A percentile compares a stretch with the other conserved stretches of the same genome.
Evolutionary conservation across 37 sponge, comb jelly and placozoan species (phyloP).

Genomic region (Hormiphora californensis): DNA sequence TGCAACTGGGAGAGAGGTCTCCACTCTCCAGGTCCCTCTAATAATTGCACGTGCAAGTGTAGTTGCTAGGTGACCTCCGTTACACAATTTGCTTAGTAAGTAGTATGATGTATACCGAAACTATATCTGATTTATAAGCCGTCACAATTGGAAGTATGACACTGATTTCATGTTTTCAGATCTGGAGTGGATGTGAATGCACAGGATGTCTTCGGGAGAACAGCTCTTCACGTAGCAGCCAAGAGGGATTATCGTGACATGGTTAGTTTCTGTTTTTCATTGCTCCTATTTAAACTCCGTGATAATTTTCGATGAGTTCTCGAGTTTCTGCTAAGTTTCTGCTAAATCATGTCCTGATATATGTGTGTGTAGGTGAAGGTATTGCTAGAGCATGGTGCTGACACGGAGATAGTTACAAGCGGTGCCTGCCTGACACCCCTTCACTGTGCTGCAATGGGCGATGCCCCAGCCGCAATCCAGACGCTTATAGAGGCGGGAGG

Average conservation of each 20-base stretch:
- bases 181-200: slow-evolving; percentile 16
- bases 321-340: neutral
- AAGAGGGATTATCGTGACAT: slow-evolving; percentile 18
- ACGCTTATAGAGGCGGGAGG: neutral
- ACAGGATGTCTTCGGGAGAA: slow-evolving; percentile 30
- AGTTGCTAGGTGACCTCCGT: too few species aligned
- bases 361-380: neutral
- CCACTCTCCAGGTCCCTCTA: too few species aligned
- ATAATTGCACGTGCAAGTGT: too few species aligned
- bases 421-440: slow-evolving; percentile 20
- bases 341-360: neutral
- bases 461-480: neutral
- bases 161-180: too few species aligned
- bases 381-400: neutral
- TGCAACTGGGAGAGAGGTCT: too few species aligned
- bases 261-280: neutral
- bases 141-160: too few species aligned
- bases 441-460: slow-evolving; percentile 40
- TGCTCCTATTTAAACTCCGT: neutral
- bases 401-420: neutral
- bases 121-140: too few species aligned
- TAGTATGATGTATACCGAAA: too few species aligned
- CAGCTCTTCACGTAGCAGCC: slow-evolving; percentile 39
- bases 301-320: neutral
- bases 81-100: too few species aligned